Evolutionary conservation across 2,797 vertebrate genomes (phyloP), one percentile per base, ranked within the genome.

Genomic region (Staurois parvus): DNA sequence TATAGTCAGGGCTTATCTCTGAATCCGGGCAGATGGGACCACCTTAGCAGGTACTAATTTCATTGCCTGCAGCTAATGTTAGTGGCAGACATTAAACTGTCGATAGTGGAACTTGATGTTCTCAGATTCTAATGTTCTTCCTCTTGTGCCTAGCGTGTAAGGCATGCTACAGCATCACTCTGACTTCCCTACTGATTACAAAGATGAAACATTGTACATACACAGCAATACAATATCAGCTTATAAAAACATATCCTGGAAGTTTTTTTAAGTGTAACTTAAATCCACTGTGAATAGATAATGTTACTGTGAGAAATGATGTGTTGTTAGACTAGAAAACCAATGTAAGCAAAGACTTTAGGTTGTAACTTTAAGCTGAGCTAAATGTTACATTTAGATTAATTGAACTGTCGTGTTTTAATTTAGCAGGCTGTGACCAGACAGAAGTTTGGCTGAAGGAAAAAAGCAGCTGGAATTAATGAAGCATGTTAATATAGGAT

Each of bases 1-100:
- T 4, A 83, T 3, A 88, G 30, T 29, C 64, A 72, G 30, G 84
- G 74, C 76, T 76, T 84, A 88, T 87, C 74, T 76, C 21, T 62
- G 9, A 80, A 88, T 59, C 28, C 83, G 48, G 32, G 78, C 21
- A 83, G 12, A 85, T 56, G 0, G 74, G 76, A 87, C 32, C n/a
- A 85, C 67, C 59, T 87, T 64, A 68, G 32, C 0, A 88, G 72
- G 48, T 83, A 0, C 32, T 13, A 19, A 72, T 88, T 85, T 72
- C 78, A 34, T 73, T 29, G 26, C 8, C 42, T 0, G 0, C 0
- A 85, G 12, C 68, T 48, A 72, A 72, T 83, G 73, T 82, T 66
- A 30, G 19, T n/a, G 17, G 17, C 10, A 82, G 34, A 67, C n/a
- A 64, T 74, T 32, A 48, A 40, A 32, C 28, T 70, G 32, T 69